phyloP scores from a whole-genome alignment of 2,797 vertebrate species.

The Eutrigla gurnardus region DNA sequence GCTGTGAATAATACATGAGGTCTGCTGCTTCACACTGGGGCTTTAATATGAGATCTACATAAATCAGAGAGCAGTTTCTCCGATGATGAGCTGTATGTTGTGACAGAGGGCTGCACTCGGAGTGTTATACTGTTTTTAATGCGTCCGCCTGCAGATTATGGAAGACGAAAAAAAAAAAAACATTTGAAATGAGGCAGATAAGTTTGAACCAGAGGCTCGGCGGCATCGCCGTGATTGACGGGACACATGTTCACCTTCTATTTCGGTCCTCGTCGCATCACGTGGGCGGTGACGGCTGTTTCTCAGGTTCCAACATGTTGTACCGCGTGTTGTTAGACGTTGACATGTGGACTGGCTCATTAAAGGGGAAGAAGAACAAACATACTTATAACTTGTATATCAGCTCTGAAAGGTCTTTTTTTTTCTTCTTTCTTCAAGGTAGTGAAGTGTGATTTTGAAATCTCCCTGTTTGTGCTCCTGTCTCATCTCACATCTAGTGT shows the following conservation, averaged over 20 bases:
- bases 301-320: not conserved
- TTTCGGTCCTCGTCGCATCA: not conserved
- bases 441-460: not conserved
- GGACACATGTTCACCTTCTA: not conserved
- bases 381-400: not conserved
- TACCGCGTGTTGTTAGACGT: not conserved
- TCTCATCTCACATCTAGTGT: not conserved
- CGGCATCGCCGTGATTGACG: not conserved
- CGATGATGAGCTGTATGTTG: slow-evolving; percentile 42
- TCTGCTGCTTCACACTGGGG: slow-evolving; percentile 33
- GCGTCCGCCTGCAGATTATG: slow-evolving; percentile 26
- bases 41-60: slow-evolving; percentile 73
- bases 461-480: not conserved
- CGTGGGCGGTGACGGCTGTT: not conserved
- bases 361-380: not conserved
- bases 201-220: slow-evolving; percentile 16
- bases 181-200: slow-evolving; percentile 15
- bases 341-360: not conserved
- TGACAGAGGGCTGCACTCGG: slow-evolving; percentile 26
- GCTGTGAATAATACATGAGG: slow-evolving; percentile 73
- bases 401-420: not conserved
- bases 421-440: not conserved
- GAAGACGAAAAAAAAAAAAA: slow-evolving; percentile 7
- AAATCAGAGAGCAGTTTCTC: slow-evolving; percentile 64
- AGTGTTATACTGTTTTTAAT: slow-evolving; percentile 41